phyloP scores from a whole-genome alignment of 2,797 vertebrate genomes.

The Falco cherrug region DNA sequence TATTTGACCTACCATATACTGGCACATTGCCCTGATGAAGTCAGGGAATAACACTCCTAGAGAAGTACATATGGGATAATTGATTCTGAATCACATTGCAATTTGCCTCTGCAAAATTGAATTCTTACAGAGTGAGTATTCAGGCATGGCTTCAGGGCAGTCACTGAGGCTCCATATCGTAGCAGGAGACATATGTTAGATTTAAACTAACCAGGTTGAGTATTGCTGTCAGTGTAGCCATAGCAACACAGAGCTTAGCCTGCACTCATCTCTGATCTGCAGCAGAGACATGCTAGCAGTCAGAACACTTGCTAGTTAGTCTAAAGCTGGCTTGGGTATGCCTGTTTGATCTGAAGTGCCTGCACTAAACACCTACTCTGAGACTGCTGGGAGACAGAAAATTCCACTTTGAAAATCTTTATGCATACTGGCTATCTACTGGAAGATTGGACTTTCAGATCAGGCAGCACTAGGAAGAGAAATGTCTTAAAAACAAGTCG shows the following conservation, averaged over 20 bases:
- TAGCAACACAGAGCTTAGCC: slow-evolving; percentile 18
- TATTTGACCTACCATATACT: not conserved
- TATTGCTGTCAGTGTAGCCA: slow-evolving; percentile 10
- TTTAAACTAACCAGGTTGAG: slow-evolving; percentile 11
- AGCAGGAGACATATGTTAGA: slow-evolving; percentile 25
- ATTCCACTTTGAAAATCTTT: not conserved
- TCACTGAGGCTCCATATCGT: not conserved
- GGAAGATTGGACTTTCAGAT: not conserved
- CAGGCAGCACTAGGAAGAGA: not conserved
- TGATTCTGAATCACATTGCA: not conserved
- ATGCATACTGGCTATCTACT: not conserved
- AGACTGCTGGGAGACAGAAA: not conserved
- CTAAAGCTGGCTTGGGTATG: not conserved
- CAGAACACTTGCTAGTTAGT: not conserved
- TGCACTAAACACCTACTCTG: not conserved
- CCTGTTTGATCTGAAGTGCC: not conserved
- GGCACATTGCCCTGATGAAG: not conserved
- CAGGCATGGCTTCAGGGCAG: slow-evolving; percentile 22
- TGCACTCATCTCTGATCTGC: not conserved
- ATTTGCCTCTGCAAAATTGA: slow-evolving; percentile 19
- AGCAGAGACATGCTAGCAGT: not conserved
- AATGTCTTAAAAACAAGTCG: not conserved
- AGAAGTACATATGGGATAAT: not conserved
- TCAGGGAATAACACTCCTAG: not conserved
- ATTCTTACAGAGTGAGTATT: not conserved